phyloP scores from a whole-genome alignment of 2,888 invertebrate species.

The Megalurothrips usitatus region DNA sequence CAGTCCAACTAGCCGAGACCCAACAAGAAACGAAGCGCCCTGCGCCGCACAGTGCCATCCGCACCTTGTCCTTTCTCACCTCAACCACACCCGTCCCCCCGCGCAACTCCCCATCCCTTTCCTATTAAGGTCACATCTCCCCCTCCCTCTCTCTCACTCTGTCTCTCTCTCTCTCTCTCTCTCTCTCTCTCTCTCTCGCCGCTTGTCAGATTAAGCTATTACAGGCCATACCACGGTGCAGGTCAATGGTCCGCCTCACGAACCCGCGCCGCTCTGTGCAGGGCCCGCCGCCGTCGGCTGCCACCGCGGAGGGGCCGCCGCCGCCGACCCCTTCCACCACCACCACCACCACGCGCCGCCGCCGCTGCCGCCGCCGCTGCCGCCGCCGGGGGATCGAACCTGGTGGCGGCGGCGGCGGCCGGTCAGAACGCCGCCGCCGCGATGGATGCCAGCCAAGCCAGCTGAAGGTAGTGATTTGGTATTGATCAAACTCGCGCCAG shows the following conservation, averaged over 20 bases:
- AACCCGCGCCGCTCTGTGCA: not conserved
- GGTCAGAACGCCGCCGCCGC: too few species aligned
- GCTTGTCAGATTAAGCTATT: conserved; percentile 29
- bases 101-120: too few species aligned
- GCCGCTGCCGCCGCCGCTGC: not conserved
- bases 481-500: too few species aligned
- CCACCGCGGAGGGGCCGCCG: not conserved
- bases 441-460: too few species aligned
- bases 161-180: conserved; percentile 27
- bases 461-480: too few species aligned
- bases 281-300: not conserved
- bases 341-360: not conserved
- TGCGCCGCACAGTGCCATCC: too few species aligned
- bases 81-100: too few species aligned
- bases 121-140: not conserved
- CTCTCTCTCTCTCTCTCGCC: conserved; percentile 15
- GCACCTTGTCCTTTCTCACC: too few species aligned
- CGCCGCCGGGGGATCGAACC: too few species aligned
- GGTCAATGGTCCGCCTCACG: conserved; percentile 18
- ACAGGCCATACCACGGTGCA: conserved; percentile 2
- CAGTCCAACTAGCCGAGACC: too few species aligned
- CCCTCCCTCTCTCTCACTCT: conserved; percentile 10
- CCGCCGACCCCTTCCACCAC: not conserved
- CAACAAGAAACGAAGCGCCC: too few species aligned
- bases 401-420: too few species aligned